These are phyloP conservation scores for Bucorvus abyssinicus DNA, from an alignment of 2,797 vertebrate genomes.

Conservation along the genomic window DNA sequence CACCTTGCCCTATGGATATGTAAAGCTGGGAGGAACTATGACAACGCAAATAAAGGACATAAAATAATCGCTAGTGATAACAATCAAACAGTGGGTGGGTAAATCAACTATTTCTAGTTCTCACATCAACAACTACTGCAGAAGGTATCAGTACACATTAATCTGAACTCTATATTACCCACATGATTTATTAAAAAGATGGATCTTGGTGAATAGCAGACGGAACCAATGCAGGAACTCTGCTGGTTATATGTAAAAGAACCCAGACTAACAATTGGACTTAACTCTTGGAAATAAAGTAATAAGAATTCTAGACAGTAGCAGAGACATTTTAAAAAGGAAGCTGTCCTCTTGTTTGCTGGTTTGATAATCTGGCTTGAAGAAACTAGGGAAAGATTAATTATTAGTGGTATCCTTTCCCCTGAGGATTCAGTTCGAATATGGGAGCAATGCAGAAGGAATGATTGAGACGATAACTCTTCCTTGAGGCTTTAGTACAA, in stretches of 20 bases:
- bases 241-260: background rate
- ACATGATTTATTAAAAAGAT: background rate
- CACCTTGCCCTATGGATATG: background rate
- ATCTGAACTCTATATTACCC: background rate
- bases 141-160: background rate
- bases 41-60: background rate
- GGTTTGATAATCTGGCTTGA: background rate
- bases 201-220: background rate
- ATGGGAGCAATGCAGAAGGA: background rate
- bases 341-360: background rate
- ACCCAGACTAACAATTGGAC: background rate
- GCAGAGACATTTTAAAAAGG: background rate
- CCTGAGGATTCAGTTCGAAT: background rate
- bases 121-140: background rate
- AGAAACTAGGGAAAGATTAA: constrained; percentile 24
- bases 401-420: background rate
- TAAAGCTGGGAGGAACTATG: background rate
- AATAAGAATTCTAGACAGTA: background rate
- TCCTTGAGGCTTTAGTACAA: background rate
- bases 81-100: background rate
- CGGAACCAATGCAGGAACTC: background rate
- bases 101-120: background rate
- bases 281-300: background rate
- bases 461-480: background rate
- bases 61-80: background rate